Evolutionary conservation across 2,113 vertebrate species (phyloP), one percentile per base, ranked within the genome.

Genomic region (Synchiropus splendidus): DNA sequence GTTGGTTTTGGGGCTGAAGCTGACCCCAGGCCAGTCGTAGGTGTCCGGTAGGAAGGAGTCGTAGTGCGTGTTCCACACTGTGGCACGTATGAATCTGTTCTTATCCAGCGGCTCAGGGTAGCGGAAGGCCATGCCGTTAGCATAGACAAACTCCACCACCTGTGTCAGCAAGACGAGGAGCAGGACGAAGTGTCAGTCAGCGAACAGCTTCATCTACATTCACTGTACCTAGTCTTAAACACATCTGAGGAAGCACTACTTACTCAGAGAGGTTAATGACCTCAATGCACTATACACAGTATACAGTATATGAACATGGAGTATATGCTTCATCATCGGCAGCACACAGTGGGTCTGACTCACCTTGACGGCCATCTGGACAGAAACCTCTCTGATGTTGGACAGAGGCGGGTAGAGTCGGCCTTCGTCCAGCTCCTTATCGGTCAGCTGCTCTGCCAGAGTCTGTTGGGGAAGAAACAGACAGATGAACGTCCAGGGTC

Each of bases 81-180:
- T 90, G 1, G 90, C 83, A 4, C 84, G 81, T 12, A 98, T 60
- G 39, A 90, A 88, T 0, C 50, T 32, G 12, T 76, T 74, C 79
- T 98, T 98, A 77, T 97, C 89, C 32, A 78, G 5, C 0, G 94
- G 95, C 55, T 98, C 95, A 1, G 95, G 95, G 74, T 97, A 95
- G 30, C 86, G 88, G 75, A 98, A 98, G 0, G 95, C 94, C 90
- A 98, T 94, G 48, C 89, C 89, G 45, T 92, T 92, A 36, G 87
- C 80, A 6, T 97, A 98, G 13, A 98, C 75, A 48, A 84, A 98
- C 58, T 97, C 85, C 80, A 89, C 72, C 52, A 98, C 88, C 94
- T 97, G 65, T 0, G 18, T 16, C n/a, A n/a, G 33, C 11, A 14
- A 18, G 12, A 18, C 16, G 9, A 4, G 16, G 9, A n/a, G 12